A percentile compares a stretch with the other conserved stretches of the same genome.
phyloP scores from a whole-genome alignment of 2,797 vertebrate genomes.

The Sarcophilus harrisii region DNA sequence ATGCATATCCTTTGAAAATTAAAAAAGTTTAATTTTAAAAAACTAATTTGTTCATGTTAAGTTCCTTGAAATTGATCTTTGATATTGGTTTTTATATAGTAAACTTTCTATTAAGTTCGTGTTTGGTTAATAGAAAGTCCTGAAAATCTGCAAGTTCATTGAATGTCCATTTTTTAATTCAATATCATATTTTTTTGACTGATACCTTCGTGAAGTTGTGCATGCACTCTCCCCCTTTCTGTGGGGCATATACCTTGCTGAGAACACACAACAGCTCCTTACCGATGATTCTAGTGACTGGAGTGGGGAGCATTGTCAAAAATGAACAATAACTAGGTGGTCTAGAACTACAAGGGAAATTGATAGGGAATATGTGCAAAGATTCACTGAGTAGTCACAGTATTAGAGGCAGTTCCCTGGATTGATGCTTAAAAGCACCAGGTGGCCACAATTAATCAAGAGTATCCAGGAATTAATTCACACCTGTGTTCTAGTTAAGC shows the following conservation, averaged over 20 bases:
- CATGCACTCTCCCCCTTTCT: not conserved
- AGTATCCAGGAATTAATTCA: not conserved
- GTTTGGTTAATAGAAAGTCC: no score
- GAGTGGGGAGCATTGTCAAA: not conserved
- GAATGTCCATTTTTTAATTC: no score
- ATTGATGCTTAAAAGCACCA: not conserved
- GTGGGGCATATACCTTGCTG: not conserved
- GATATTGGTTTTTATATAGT: no score
- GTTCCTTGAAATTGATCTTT: no score
- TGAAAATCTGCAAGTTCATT: no score
- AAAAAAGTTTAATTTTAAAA: no score
- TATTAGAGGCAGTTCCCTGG: not conserved
- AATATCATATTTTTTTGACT: not conserved
- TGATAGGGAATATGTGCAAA: not conserved
- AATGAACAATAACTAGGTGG: not conserved
- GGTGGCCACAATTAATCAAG: not conserved
- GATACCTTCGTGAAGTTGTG: fast-evolving
- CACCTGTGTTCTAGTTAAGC: not conserved
- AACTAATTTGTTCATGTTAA: no score
- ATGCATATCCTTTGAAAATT: no score
- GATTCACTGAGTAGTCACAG: not conserved
- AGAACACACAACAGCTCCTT: not conserved
- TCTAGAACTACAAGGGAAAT: not conserved
- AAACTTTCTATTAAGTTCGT: no score
- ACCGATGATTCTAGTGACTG: not conserved